Evolutionary conservation across 2,888 invertebrate genomes (phyloP).

Genomic region (Copidosoma aretas): DNA sequence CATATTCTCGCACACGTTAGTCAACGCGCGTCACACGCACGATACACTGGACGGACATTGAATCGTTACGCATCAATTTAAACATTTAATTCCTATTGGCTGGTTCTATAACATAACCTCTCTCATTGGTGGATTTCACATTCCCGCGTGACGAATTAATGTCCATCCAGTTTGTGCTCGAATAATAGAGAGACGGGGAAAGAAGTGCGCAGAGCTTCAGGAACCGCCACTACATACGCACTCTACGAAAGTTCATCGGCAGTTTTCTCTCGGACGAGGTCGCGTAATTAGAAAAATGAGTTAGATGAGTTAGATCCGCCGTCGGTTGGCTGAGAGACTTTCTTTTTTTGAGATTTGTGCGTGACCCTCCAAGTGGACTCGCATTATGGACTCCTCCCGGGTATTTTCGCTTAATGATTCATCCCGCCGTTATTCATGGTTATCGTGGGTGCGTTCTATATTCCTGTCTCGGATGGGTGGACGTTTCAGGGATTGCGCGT

Average conservation of each 20-base stretch:
- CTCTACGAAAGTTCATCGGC: constrained; percentile 42
- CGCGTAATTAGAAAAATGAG: constrained; percentile 61
- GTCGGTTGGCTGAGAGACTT: constrained; percentile 49
- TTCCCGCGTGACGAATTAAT: too few relatives aligned
- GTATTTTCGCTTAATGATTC: constrained; percentile 26
- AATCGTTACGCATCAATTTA: too few relatives aligned
- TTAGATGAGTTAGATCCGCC: constrained; percentile 51
- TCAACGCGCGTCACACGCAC: neutral
- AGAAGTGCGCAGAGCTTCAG: constrained; percentile 39
- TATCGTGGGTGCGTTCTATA: neutral
- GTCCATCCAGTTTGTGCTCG: too few relatives aligned
- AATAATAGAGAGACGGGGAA: neutral
- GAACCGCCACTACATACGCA: constrained; percentile 38
- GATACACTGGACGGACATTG: too few relatives aligned
- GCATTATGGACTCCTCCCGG: constrained; percentile 8
- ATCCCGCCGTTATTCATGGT: constrained; percentile 28
- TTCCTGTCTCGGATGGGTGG: too few relatives aligned
- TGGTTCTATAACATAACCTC: too few relatives aligned
- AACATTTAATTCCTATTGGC: too few relatives aligned
- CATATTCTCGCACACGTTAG: too few relatives aligned
- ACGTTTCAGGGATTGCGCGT: too few relatives aligned
- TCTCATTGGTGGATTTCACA: too few relatives aligned
- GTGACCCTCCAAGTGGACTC: constrained; percentile 2
- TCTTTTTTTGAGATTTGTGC: constrained; percentile 32
- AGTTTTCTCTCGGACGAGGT: neutral